phyloP scores from a whole-genome alignment of 1,140 invertebrate genomes.

The Araneus ventricosus region DNA sequence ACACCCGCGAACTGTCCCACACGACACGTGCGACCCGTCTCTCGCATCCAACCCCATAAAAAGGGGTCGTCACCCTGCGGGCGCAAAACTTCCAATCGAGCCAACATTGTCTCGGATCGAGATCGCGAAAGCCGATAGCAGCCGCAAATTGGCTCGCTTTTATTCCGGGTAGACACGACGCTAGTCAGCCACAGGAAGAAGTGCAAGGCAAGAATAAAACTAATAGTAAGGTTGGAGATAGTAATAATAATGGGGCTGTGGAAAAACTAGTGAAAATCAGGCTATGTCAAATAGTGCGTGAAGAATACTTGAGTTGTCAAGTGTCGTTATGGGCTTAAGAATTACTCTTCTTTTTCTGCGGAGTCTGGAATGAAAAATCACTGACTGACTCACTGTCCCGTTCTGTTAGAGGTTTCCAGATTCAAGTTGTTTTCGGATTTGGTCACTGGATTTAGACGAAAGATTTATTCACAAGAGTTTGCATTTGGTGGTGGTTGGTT shows the following conservation, averaged over 20 bases:
- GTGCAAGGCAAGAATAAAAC: not conserved
- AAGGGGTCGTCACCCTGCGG: slow-evolving; percentile 37
- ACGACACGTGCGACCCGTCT: slow-evolving; percentile 43
- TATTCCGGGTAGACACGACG: slow-evolving; percentile 1
- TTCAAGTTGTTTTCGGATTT: too few relatives aligned
- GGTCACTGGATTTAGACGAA: too few relatives aligned
- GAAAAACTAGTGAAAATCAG: slow-evolving; percentile 22
- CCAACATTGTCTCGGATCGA: slow-evolving; percentile 12
- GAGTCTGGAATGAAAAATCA: slow-evolving; percentile 1
- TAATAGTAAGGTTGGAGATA: slow-evolving; percentile 34
- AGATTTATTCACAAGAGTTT: too few relatives aligned
- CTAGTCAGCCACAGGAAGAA: not conserved
- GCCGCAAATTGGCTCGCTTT: not conserved
- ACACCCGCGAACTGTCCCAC: not conserved
- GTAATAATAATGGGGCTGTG: slow-evolving; percentile 13
- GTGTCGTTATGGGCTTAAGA: slow-evolving; percentile 21
- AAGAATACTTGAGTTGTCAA: slow-evolving; percentile 44
- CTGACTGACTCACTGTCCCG: too few relatives aligned
- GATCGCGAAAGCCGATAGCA: not conserved
- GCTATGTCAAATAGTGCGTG: slow-evolving; percentile 41
- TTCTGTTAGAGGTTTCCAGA: too few relatives aligned
- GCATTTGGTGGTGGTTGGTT: too few relatives aligned
- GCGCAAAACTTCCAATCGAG: too few relatives aligned
- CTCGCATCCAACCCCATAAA: not conserved
- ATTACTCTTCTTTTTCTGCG: not conserved